Base-by-base conservation (phyloP, 2,113 vertebrate species). In the Oceanodroma tethys region DNA sequence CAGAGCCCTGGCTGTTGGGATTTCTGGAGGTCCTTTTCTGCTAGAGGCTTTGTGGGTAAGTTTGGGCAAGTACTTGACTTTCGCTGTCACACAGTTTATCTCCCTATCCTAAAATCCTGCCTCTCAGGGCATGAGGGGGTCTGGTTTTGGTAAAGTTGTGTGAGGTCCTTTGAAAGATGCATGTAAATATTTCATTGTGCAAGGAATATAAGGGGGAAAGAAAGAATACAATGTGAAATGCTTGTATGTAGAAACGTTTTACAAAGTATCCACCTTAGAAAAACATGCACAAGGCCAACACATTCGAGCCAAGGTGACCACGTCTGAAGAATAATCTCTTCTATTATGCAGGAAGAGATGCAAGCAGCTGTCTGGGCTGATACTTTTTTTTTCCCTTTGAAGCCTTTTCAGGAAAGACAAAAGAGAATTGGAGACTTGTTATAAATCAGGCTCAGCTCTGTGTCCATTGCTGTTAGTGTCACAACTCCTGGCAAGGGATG, bases 1-100 rank as follows among this genome's bases (percentile, higher is more conserved):
- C 32, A n/a, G 50, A 89, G 30, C 10, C 34, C 52, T 38, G 21
- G 17, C 29, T 71, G 10, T 42, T 47, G 20, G 34, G 27, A 42
- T 65, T 84, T 76, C 34, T 68, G 30, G 55, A 88, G 20, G 27
- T 65, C n/a, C 18, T 12, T 36, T 20, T 58, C 52, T 68, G 36
- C 30, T 79, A 16, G 10, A 71, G 25, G 40, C 7, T 68, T 48
- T 6, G 0, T 71, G n/a, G 0, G 0, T 47, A 27, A 75, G 1
- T 12, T 42, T 45, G 25, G 21, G 30, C n/a, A n/a, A 82, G 9
- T 43, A 25, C 63, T 38, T 20, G 18, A 19, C 30, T 79, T n/a
- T 30, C 40, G 43, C 7, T 34, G 21, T 65, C 62, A 40, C 10
- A 11, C 11, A 30, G 3, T 59, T 95, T 45, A 30, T 50, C 6